Percentiles rank a stretch among this genome's conserved stretches.
phyloP scores from a whole-genome alignment of 2,888 invertebrate species.

The Alviniconcha strummeri region DNA sequence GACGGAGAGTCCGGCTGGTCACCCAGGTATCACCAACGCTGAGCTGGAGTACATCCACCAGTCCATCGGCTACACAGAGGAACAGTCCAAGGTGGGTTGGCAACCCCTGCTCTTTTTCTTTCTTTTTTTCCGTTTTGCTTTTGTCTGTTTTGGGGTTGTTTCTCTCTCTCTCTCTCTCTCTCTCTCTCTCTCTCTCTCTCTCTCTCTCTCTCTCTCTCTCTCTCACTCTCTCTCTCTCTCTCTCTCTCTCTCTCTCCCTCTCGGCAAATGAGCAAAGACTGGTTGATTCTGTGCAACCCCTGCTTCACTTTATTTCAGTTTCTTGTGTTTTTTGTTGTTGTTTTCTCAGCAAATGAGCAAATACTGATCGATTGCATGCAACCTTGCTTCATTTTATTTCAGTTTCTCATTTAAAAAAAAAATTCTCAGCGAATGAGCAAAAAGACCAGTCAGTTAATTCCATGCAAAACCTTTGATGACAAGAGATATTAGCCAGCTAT shows the following conservation, averaged over 20 bases:
- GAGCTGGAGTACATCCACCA: conserved; percentile 74
- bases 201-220: background rate
- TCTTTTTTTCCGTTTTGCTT: background rate
- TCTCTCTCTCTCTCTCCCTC: background rate
- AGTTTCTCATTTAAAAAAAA: no score
- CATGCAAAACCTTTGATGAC: no score
- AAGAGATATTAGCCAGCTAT: no score
- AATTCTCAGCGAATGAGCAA: no score
- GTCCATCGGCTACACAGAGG: conserved; percentile 68
- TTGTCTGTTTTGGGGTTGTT: background rate
- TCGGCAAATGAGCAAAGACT: background rate
- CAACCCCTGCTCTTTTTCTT: background rate
- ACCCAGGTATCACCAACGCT: conserved; percentile 70
- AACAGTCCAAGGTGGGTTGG: conserved; percentile 64
- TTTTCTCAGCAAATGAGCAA: no score
- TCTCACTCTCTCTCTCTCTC: background rate
- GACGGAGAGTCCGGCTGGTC: conserved; percentile 72
- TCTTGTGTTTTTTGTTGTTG: no score
- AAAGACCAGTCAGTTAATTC: no score
- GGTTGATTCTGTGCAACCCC: no score
- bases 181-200: background rate
- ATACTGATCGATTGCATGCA: no score
- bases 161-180: background rate
- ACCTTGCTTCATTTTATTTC: no score
- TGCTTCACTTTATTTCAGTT: no score